Percentiles rank a stretch among this genome's conserved stretches.
phyloP scores from a whole-genome alignment of 1,140 invertebrate species.

The fruit fly (Drosophila melanogaster) region DNA sequence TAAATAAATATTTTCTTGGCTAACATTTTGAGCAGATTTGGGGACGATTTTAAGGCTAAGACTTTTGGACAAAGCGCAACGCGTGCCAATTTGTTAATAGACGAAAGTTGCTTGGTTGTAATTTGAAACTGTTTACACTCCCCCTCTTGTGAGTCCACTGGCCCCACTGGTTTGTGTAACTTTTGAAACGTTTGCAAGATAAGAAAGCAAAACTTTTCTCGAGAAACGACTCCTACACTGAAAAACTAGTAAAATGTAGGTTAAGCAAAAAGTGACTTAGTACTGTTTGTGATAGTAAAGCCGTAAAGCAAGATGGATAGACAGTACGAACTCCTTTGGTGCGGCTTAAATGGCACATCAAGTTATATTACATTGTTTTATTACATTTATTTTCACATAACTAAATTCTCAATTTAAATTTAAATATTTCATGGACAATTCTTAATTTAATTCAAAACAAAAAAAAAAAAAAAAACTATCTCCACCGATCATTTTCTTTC shows the following conservation, averaged over 20 bases:
- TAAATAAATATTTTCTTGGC: constrained; percentile 75
- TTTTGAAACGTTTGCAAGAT: constrained; percentile 66
- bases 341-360: too few relatives aligned
- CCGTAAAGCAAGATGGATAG: too few relatives aligned
- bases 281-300: too few relatives aligned
- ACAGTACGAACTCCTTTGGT: too few relatives aligned
- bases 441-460: neutral
- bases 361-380: too few relatives aligned
- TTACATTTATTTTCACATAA: too few relatives aligned
- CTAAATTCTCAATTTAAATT: too few relatives aligned
- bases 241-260: neutral
- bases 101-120: constrained; percentile 59
- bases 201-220: constrained; percentile 67
- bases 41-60: constrained; percentile 38
- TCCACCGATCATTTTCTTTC: neutral
- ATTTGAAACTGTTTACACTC: constrained; percentile 76
- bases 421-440: too few relatives aligned
- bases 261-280: too few relatives aligned
- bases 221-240: constrained; percentile 13
- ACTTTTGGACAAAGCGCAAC: constrained; percentile 22
- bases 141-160: constrained; percentile 20
- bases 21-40: constrained; percentile 69
- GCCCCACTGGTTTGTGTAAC: constrained; percentile 62
- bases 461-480: neutral
- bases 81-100: constrained; percentile 82